A percentile compares a stretch with the other conserved stretches of the same genome.
These are phyloP conservation scores for Columbina picui DNA, from an alignment of 2,113 vertebrate genomes.

Conservation along the genomic window DNA sequence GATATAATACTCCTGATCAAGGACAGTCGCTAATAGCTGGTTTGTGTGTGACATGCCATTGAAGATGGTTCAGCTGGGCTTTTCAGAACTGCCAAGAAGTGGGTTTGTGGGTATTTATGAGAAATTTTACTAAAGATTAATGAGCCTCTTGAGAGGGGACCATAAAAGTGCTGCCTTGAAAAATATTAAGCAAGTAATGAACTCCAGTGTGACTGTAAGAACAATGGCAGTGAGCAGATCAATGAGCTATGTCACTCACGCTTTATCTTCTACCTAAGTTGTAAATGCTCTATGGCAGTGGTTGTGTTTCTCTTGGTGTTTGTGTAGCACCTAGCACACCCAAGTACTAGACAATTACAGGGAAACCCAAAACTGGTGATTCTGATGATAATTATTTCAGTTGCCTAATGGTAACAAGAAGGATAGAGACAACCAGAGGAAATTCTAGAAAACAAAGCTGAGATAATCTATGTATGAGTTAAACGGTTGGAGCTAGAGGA, in stretches of 20 bases:
- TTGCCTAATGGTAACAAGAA: not conserved
- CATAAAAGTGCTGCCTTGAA: not conserved
- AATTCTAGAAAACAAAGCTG: not conserved
- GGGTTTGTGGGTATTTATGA: not conserved
- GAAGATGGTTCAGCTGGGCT: not conserved
- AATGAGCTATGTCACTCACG: not conserved
- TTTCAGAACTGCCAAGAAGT: not conserved
- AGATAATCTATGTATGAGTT: not conserved
- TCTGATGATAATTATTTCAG: not conserved
- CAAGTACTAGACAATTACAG: not conserved
- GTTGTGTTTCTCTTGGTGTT: not conserved
- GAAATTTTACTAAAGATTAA: not conserved
- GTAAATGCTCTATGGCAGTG: not conserved
- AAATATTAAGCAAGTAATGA: not conserved
- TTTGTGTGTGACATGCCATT: not conserved
- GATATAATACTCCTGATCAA: not conserved
- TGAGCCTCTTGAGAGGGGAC: not conserved
- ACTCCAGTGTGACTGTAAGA: not conserved
- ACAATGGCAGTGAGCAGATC: not conserved
- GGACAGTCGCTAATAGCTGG: not conserved
- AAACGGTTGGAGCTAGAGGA: not conserved
- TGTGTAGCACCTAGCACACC: not conserved
- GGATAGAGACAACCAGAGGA: not conserved
- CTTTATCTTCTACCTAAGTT: not conserved
- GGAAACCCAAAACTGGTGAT: not conserved